Evolutionary conservation across 1,140 invertebrate species (phyloP), one percentile per base, ranked within the genome.

Genomic region (Drosophila nannoptera): DNA sequence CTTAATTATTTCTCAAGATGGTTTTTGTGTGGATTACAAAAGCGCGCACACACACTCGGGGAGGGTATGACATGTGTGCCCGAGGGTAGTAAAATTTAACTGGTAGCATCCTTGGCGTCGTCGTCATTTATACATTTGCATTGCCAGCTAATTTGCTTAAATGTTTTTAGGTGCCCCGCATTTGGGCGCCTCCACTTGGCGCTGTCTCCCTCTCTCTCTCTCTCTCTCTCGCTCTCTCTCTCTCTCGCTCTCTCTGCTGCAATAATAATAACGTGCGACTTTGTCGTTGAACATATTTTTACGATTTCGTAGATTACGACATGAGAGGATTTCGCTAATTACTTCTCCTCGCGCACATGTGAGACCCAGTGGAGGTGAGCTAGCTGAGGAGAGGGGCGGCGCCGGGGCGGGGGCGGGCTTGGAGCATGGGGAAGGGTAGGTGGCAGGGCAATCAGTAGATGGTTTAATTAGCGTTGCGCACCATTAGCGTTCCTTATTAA

Each of bases 1-100:
- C 86, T 88, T 88, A 88, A 88, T 88, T 88, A 88, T 88, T 88
- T 88, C 86, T 87, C 80, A 87, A 88, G 86, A 86, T 86, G 81
- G 77, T 77, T 77, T 84, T 84, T 73, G 50, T 80, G 80, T 73
- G 76, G 81, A 86, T 86, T 86, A 86, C 50, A 65, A 46, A 38
- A 53, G 59, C 63, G 49, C 55, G 70, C 46, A 66, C 16, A 33
- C 40, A 31, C 40, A 43, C 14, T 33, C 8, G 11, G 22, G 1
- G 48, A 14, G 48, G 31, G 48, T 33, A 14, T 33, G 31, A 50
- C 48, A 50, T 56, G 45, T 33, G 56, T 48, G 38, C 31, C 53
- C 49, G 76, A 71, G 82, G 82, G 73, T 78, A 76, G 78, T 74
- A 63, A 80, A 84, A 83, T 80, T 55, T 80, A 55, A 78, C 80